Evolutionary conservation across 1,140 invertebrate genomes (phyloP).

Genomic region (Scaptodrosophila lebanonensis): DNA sequence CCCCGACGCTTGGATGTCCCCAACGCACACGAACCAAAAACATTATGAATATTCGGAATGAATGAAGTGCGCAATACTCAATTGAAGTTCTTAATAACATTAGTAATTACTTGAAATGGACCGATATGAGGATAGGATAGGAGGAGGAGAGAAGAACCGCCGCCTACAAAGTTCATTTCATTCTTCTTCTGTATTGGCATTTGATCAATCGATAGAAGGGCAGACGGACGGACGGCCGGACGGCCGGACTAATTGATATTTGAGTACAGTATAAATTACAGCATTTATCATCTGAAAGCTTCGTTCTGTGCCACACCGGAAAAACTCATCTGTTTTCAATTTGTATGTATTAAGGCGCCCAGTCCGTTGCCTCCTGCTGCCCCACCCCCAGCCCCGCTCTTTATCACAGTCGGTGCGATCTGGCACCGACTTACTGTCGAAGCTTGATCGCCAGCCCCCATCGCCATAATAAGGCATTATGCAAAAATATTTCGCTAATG

Average conservation of each 20-base stretch:
- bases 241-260: conserved; percentile 46
- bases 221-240: not conserved
- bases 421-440: conserved; percentile 4
- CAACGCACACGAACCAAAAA: too few relatives aligned
- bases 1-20: too few relatives aligned
- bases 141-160: too few relatives aligned
- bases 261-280: conserved; percentile 29
- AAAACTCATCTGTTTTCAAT: conserved; percentile 76
- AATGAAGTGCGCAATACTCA: conserved; percentile 76
- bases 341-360: conserved; percentile 71
- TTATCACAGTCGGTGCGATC: too few relatives aligned
- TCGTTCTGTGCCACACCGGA: conserved; percentile 43
- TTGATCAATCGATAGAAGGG: conserved; percentile 43
- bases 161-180: conserved; percentile 16
- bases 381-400: not conserved
- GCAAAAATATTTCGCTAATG: conserved; percentile 70
- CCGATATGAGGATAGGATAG: too few relatives aligned
- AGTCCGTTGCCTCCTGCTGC: not conserved
- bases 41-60: conserved; percentile 35
- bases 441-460: conserved; percentile 8
- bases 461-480: conserved; percentile 70
- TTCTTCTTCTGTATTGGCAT: conserved; percentile 21
- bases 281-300: conserved; percentile 25
- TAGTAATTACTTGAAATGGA: conserved; percentile 58
- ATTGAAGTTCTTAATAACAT: conserved; percentile 71